Evolutionary conservation across 2,797 vertebrate species (phyloP), one percentile per base, ranked within the genome.

Genomic region (Acipenser transmontanus): DNA sequence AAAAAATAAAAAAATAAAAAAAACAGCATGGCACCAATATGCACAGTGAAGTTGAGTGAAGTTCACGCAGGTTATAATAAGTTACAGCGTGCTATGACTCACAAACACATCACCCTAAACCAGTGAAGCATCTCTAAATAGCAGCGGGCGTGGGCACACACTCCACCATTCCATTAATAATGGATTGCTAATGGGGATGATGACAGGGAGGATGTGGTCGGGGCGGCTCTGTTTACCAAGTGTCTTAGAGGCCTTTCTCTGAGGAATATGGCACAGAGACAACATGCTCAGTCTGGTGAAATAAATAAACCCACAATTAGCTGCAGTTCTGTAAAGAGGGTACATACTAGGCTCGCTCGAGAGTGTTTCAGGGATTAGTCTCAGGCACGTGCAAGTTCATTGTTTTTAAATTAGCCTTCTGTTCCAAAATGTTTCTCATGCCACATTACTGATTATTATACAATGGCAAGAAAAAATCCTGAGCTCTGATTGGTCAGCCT

Each of bases 111-210:
- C 80, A 75, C 71, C 70, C 76, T 20, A 63, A 72, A 81, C 61
- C 73, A 75, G 73, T 56, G 13, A 73, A 69, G 71, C 80, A 75
- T 72, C 69, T 74, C 76, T 81, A 77, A 70, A 76, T 64, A 75
- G 68, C 7, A 70, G 73, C 75, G 73, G 74, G 72, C 80, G 70
- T 77, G 80, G 76, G 77, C 54, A 34, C 64, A 74, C 63, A 49
- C 72, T 48, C 62, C 68, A 66, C 49, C 78, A 78, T 78, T 76
- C 74, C 73, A 61, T 77, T 78, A 73, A 76, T 78, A 80, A 81
- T 76, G 67, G 65, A 72, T 72, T 1, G 1, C 77, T 82, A 80
- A 84, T 77, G 78, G 82, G 70, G 78, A 62, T 48, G 0, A 61
- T 70, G 67, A 82, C 69, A 79, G 81, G 74, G 48, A 63, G 66